phyloP scores from a whole-genome alignment of 2,888 invertebrate species.

The Dendrolimus houi region DNA sequence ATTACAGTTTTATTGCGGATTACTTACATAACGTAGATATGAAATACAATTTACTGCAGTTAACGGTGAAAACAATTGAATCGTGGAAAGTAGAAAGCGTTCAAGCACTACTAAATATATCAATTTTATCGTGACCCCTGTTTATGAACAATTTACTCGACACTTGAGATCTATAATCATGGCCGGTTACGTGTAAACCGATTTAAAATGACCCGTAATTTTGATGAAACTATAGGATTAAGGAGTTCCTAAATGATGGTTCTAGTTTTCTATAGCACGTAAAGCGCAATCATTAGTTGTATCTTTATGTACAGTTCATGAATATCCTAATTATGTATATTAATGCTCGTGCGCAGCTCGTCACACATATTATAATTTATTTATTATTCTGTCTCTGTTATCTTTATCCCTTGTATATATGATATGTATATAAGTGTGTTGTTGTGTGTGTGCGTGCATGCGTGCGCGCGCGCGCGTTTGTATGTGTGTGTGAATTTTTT shows the following conservation, averaged over 20 bases:
- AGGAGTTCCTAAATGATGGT: neutral
- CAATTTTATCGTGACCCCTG: conserved; percentile 20
- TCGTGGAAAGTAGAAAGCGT: conserved; percentile 67
- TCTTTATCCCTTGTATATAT: too few species aligned
- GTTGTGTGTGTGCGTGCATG: too few species aligned
- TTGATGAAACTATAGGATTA: neutral
- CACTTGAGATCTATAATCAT: neutral
- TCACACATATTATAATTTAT: too few species aligned
- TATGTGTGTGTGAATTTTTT: too few species aligned
- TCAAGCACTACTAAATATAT: conserved; percentile 12
- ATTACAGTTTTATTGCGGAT: neutral
- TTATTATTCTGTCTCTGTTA: too few species aligned
- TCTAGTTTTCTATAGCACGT: neutral
- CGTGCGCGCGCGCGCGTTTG: too few species aligned
- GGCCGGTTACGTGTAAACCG: neutral
- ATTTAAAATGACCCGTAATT: conserved; percentile 1
- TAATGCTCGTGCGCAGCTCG: too few species aligned
- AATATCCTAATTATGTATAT: too few species aligned
- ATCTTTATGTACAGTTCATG: neutral
- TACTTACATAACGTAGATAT: conserved; percentile 12
- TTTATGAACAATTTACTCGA: conserved; percentile 5
- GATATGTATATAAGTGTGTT: too few species aligned
- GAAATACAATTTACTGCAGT: conserved; percentile 9
- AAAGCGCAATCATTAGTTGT: neutral
- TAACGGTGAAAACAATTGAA: conserved; percentile 57